phyloP scores from a whole-genome alignment of 2,888 invertebrate genomes.

The Habroteleia sp. region DNA sequence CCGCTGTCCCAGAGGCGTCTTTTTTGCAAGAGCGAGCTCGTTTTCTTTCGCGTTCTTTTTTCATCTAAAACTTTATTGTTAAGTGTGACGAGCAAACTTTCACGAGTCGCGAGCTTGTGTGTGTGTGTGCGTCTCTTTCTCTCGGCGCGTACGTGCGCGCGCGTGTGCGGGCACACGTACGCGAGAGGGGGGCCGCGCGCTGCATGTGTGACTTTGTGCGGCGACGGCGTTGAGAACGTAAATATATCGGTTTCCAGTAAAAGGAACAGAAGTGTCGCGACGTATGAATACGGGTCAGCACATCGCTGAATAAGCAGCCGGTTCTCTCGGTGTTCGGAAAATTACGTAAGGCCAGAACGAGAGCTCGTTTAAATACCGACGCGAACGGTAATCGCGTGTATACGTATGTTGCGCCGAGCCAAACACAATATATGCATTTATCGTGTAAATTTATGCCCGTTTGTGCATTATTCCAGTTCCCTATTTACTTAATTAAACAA shows the following conservation, averaged over 20 bases:
- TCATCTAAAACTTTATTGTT: too few species aligned
- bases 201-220: constrained; percentile 26
- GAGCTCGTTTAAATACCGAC: constrained; percentile 77
- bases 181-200: too few species aligned
- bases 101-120: too few species aligned
- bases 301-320: constrained; percentile 77
- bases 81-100: too few species aligned
- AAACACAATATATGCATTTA: constrained; percentile 53
- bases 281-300: constrained; percentile 76
- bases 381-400: constrained; percentile 50
- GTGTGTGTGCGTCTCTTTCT: too few species aligned
- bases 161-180: too few species aligned
- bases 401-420: constrained; percentile 35
- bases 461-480: constrained; percentile 8
- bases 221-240: constrained; percentile 43
- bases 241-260: constrained; percentile 69
- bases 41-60: too few species aligned
- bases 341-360: constrained; percentile 78
- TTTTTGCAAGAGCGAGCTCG: too few species aligned
- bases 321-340: constrained; percentile 71
- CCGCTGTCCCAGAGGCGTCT: constrained; percentile 10
- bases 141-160: too few species aligned
- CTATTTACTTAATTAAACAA: constrained; percentile 25
- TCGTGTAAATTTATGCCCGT: constrained; percentile 47
- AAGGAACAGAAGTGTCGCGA: constrained; percentile 69